Conservation (phyloP, 2,888 invertebrate genomes). For the Listrodromus nycthemerus region DNA sequence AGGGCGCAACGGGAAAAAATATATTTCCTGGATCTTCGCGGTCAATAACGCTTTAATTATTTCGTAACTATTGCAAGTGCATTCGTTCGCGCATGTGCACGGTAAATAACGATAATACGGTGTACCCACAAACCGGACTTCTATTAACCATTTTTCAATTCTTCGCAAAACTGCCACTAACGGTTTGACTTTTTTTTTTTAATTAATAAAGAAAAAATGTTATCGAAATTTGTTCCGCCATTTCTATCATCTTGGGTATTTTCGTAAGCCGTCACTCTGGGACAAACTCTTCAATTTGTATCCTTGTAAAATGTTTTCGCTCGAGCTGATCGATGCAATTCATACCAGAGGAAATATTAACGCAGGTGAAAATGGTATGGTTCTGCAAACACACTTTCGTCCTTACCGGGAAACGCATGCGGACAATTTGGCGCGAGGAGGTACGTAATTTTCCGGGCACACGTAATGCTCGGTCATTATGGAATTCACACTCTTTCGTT, state of each 20-base stretch:
- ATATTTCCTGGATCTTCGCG: not conserved
- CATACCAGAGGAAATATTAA: constrained; percentile 10
- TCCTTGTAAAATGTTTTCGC: not conserved
- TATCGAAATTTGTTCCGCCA: too few relatives aligned
- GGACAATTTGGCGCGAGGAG: constrained; percentile 53
- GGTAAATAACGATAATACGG: too few relatives aligned
- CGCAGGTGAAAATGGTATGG: constrained; percentile 30
- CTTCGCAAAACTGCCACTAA: too few relatives aligned
- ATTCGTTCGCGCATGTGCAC: not conserved
- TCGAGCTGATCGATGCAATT: not conserved
- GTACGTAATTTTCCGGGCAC: constrained; percentile 65
- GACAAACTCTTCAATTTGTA: not conserved
- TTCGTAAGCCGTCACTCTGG: too few relatives aligned
- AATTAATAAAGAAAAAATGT: not conserved
- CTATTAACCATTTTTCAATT: too few relatives aligned
- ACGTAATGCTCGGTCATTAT: constrained; percentile 66
- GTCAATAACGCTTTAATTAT: constrained; percentile 5
- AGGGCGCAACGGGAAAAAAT: not conserved
- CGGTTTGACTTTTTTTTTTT: not conserved
- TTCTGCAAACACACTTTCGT: constrained; percentile 41
- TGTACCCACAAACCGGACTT: too few relatives aligned
- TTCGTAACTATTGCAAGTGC: not conserved
- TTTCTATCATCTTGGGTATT: too few relatives aligned
- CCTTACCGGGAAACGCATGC: constrained; percentile 60
- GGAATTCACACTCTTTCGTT: constrained; percentile 41